These are phyloP conservation scores for Erethizon dorsatum DNA, from an alignment of 2,797 vertebrate genomes.

Conservation along the genomic window DNA sequence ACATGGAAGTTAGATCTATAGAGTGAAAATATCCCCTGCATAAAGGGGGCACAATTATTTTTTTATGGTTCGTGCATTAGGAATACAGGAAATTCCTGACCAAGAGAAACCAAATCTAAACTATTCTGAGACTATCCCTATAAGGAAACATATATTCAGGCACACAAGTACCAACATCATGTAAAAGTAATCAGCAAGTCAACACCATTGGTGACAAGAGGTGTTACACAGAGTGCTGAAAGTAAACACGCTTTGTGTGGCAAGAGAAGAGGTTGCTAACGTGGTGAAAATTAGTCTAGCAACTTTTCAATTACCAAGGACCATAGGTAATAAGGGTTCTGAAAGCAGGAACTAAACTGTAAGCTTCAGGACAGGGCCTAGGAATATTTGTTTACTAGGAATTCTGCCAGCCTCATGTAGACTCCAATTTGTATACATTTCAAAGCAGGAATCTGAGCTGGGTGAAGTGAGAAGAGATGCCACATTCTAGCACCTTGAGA, in stretches of 20 bases:
- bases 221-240: neutral
- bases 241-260: neutral
- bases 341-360: neutral
- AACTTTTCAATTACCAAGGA: neutral
- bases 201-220: neutral
- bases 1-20: neutral
- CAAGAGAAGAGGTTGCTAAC: neutral
- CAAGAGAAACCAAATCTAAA: neutral
- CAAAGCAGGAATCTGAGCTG: neutral
- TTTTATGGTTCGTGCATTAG: neutral
- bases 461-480: neutral
- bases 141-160: neutral
- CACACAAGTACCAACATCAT: neutral
- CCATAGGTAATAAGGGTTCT: neutral
- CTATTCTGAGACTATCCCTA: neutral
- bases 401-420: neutral
- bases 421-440: neutral
- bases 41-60: neutral
- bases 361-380: neutral
- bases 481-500: neutral
- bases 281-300: neutral
- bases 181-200: neutral
- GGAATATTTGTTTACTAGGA: slow-evolving; percentile 23
- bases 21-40: neutral
- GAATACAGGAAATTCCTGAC: slow-evolving; percentile 43